These are phyloP conservation scores for Cetonia aurata DNA, from an alignment of 2,888 invertebrate species.

Conservation along the genomic window DNA sequence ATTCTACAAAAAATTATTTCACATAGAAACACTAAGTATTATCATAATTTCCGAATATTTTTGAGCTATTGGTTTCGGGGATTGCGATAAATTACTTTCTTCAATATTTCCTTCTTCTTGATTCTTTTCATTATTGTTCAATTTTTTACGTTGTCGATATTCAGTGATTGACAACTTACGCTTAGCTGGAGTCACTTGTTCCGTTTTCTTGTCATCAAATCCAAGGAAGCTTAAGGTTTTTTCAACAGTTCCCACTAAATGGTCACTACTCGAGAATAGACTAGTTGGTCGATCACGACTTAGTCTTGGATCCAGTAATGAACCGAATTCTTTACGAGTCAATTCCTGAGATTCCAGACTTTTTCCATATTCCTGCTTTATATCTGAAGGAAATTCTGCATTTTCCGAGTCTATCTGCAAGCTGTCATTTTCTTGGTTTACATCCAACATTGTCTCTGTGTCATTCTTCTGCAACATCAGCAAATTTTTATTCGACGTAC, in stretches of 20 bases:
- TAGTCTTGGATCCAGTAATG: constrained; percentile 49
- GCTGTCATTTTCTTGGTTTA: constrained; percentile 63
- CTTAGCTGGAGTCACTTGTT: constrained; percentile 62
- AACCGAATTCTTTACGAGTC: constrained; percentile 41
- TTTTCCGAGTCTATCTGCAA: constrained; percentile 66
- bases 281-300: constrained; percentile 46
- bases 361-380: constrained; percentile 66
- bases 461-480: constrained; percentile 35
- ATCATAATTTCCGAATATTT: too few relatives aligned
- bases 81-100: constrained; percentile 62
- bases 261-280: constrained; percentile 59
- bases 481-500: constrained; percentile 58
- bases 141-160: constrained; percentile 86
- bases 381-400: constrained; percentile 66
- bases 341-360: constrained; percentile 47
- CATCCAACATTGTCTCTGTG: constrained; percentile 60
- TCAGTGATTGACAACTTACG: constrained; percentile 87
- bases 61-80: constrained; percentile 59
- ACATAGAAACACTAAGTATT: too few relatives aligned
- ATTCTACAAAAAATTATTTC: too few relatives aligned
- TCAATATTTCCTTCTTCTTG: constrained; percentile 55
- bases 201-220: constrained; percentile 61
- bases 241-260: constrained; percentile 65
- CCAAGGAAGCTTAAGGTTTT: constrained; percentile 65
- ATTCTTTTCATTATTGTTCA: constrained; percentile 62